A percentile compares a stretch with the other conserved stretches of the same genome.
These are phyloP conservation scores for Tiliacea citrago DNA, from an alignment of 2,888 invertebrate species.

Conservation along the genomic window DNA sequence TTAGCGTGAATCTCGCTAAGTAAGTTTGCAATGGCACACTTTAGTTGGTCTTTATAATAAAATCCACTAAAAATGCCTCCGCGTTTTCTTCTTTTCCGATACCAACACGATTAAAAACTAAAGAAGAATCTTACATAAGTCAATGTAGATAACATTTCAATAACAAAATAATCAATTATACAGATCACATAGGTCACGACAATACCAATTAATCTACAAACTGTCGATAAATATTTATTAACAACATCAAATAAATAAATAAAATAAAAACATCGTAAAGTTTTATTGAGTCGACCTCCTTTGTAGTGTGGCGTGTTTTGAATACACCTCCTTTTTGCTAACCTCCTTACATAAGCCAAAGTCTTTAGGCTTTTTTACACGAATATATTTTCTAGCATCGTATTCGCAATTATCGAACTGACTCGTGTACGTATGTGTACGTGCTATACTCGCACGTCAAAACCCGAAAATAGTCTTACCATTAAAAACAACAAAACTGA, in stretches of 20 bases:
- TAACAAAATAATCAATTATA: constrained; percentile 37
- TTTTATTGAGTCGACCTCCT: constrained; percentile 45
- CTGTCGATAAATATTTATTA: constrained; percentile 53
- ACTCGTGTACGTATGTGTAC: constrained; percentile 3
- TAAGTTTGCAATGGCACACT: neutral
- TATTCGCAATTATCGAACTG: too few species aligned
- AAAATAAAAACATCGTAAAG: constrained; percentile 41
- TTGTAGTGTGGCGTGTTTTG: constrained; percentile 19
- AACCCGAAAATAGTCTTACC: too few species aligned
- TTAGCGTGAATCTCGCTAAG: neutral
- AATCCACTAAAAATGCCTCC: too few species aligned
- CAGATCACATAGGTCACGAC: constrained; percentile 34
- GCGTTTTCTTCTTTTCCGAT: neutral
- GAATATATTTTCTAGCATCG: neutral
- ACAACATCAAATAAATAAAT: constrained; percentile 45
- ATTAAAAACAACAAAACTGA: too few species aligned
- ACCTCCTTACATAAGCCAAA: constrained; percentile 29
- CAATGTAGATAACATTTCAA: constrained; percentile 19
- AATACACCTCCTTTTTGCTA: constrained; percentile 36
- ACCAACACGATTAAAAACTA: neutral
- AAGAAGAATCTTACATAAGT: constrained; percentile 23
- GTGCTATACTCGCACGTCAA: too few species aligned
- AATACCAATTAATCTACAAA: constrained; percentile 40
- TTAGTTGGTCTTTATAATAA: neutral
- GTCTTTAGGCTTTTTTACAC: constrained; percentile 32